Evolutionary conservation across 1,140 invertebrate species (phyloP).

Genomic region (Orussus abietinus): DNA sequence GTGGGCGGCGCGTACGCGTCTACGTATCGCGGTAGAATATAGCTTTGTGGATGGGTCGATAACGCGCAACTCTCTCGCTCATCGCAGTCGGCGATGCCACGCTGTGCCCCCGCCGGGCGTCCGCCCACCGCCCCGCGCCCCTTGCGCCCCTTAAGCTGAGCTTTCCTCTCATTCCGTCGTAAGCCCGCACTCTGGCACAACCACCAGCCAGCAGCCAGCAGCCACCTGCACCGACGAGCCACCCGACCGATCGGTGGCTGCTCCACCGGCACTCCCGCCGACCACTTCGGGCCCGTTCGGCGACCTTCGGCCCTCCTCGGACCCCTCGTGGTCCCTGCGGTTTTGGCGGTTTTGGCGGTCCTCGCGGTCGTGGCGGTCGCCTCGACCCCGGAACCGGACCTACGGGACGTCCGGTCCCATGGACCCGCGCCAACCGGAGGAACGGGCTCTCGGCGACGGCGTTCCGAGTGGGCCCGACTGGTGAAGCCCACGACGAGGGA

Average conservation of each 20-base stretch:
- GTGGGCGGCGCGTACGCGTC: constrained; percentile 21
- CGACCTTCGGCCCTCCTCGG: too few species aligned
- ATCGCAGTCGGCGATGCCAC: constrained; percentile 44
- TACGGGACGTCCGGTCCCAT: too few species aligned
- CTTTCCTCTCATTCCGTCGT: constrained; percentile 44
- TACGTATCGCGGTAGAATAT: constrained; percentile 32
- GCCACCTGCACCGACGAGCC: constrained; percentile 19
- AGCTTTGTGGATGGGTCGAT: constrained; percentile 49
- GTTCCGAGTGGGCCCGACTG: neutral
- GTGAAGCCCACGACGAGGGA: too few species aligned
- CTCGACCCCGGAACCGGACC: neutral
- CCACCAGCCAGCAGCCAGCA: constrained; percentile 27
- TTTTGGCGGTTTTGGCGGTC: neutral
- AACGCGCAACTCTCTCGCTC: constrained; percentile 51
- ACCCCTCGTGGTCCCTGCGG: neutral
- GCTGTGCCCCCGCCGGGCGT: constrained; percentile 34
- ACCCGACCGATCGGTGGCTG: constrained; percentile 18
- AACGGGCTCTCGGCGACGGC: neutral
- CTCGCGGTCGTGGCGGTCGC: neutral
- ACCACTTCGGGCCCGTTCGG: too few species aligned
- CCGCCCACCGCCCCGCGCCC: neutral
- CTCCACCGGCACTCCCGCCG: too few species aligned
- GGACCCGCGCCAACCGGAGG: too few species aligned
- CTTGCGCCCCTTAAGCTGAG: constrained; percentile 20
- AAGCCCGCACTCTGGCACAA: constrained; percentile 43